Conservation (phyloP, 2,888 invertebrate species). For the Eilema depressum region DNA sequence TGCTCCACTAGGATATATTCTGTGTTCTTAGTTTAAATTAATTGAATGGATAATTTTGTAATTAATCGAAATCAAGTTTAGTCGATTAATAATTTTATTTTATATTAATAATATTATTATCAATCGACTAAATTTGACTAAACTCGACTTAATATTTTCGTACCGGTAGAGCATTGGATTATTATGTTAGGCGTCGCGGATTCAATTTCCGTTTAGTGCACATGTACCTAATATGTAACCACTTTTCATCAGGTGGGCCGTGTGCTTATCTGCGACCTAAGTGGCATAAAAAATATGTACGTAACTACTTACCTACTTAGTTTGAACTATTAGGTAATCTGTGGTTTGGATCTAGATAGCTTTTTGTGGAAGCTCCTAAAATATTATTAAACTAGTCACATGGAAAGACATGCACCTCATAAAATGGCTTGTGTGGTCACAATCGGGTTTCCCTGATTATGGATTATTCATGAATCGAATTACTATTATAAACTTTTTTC, state of each 20-base stretch:
- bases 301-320: no score
- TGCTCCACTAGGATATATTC: background rate
- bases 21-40: constrained; percentile 20
- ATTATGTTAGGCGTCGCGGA: background rate
- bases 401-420: constrained; percentile 26
- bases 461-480: constrained; percentile 49
- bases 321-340: background rate
- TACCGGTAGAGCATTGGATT: background rate
- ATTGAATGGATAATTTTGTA: constrained; percentile 15
- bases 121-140: no score
- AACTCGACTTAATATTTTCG: constrained; percentile 6
- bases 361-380: background rate
- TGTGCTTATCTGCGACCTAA: no score
- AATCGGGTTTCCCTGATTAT: constrained; percentile 51
- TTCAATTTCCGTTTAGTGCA: background rate
- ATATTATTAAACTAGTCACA: background rate
- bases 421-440: constrained; percentile 27
- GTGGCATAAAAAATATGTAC: no score
- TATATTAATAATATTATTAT: constrained; percentile 12
- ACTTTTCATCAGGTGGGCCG: no score
- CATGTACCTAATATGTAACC: no score
- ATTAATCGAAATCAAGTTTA: constrained; percentile 30
- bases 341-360: background rate
- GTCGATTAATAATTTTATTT: constrained; percentile 18
- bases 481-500: constrained; percentile 42